phyloP scores from a whole-genome alignment of 2,888 invertebrate genomes.

The Galeruca laticollis region DNA sequence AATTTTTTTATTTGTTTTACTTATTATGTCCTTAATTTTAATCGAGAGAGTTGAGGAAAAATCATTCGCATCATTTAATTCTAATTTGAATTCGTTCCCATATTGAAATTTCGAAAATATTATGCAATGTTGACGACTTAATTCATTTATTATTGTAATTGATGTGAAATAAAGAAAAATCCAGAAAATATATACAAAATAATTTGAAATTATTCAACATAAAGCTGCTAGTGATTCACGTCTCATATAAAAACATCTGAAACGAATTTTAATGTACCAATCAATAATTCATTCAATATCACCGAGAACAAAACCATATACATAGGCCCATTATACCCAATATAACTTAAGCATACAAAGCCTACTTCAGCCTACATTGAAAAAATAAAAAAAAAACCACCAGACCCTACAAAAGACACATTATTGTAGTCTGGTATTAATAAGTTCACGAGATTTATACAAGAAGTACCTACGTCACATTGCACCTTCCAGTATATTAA shows the following conservation, averaged over 20 bases:
- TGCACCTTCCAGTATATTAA: slow-evolving; percentile 26
- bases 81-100: too few species aligned
- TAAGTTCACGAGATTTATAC: slow-evolving; percentile 55
- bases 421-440: slow-evolving; percentile 60
- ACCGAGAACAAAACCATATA: slow-evolving; percentile 39
- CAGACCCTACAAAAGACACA: slow-evolving; percentile 57
- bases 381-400: slow-evolving; percentile 56
- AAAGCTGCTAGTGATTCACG: too few species aligned
- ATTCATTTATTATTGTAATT: too few species aligned
- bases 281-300: slow-evolving; percentile 42
- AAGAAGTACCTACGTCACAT: slow-evolving; percentile 37
- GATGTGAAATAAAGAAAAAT: too few species aligned
- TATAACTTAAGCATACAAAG: slow-evolving; percentile 46
- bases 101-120: too few species aligned
- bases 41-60: too few species aligned
- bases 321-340: slow-evolving; percentile 42
- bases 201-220: too few species aligned
- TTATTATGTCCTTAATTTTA: too few species aligned
- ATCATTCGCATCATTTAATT: too few species aligned
- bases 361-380: slow-evolving; percentile 48
- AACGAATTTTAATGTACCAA: slow-evolving; percentile 13
- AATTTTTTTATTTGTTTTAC: too few species aligned
- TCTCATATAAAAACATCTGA: background rate
- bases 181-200: too few species aligned
- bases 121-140: too few species aligned